Percentiles rank a stretch among this genome's conserved stretches.
phyloP scores from a whole-genome alignment of 2,888 invertebrate genomes.

The Adineta ricciae region DNA sequence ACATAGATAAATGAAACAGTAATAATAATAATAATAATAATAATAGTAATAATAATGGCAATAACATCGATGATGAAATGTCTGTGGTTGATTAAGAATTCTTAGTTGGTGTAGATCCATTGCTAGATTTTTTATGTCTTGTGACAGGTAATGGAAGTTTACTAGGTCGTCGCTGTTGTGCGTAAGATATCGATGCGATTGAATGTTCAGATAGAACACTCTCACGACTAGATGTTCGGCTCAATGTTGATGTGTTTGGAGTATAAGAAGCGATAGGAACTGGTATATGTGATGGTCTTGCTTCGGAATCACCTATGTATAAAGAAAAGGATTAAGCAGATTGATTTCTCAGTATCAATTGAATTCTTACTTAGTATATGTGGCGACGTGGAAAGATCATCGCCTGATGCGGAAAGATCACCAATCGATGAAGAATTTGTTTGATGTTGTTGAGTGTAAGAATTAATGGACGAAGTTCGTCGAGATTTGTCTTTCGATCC shows the following conservation, averaged over 20 bases:
- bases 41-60: too few relatives aligned
- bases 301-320: background rate
- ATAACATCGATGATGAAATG: background rate
- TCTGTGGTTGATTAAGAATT: background rate
- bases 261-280: background rate
- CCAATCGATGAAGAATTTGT: background rate
- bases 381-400: background rate
- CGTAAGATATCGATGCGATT: background rate
- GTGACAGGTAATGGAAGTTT: background rate
- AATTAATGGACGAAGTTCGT: background rate
- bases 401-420: background rate
- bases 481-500: background rate
- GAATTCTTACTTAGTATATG: background rate
- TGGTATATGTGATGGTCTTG: background rate
- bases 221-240: background rate
- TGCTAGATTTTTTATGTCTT: background rate
- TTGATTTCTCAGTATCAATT: background rate
- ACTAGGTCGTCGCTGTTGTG: background rate
- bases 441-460: background rate
- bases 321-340: background rate
- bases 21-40: background rate
- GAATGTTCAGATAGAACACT: conserved; percentile 14
- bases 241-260: background rate
- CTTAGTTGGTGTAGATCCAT: background rate
- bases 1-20: background rate